These are phyloP conservation scores for Dolichotis patagonum DNA, from an alignment of 2,113 vertebrate species.

Conservation along the genomic window DNA sequence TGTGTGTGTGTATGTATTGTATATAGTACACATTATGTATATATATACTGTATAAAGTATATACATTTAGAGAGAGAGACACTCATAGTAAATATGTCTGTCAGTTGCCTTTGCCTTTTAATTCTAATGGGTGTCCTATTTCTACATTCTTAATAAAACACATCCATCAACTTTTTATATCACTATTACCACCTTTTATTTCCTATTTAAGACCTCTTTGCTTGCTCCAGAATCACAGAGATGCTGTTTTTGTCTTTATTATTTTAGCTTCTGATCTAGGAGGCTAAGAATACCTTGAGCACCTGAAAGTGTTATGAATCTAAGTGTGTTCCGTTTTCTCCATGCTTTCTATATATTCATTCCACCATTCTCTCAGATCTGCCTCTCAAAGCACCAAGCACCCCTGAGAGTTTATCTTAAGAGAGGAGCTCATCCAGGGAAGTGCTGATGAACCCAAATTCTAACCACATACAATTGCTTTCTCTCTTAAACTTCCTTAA, in stretches of 20 bases:
- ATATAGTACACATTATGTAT: neutral
- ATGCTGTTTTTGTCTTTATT: constrained; percentile 33
- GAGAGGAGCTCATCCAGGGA: neutral
- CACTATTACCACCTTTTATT: neutral
- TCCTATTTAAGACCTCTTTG: constrained; percentile 27
- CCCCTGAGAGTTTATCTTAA: neutral
- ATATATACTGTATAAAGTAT: neutral
- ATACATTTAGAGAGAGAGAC: neutral
- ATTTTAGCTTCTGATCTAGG: constrained; percentile 8
- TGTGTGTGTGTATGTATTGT: neutral
- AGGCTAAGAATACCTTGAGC: neutral
- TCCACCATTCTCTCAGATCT: neutral
- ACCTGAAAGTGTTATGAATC: neutral
- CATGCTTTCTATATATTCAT: neutral
- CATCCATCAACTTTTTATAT: constrained; percentile 9
- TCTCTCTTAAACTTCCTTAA: neutral
- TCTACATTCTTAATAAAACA: neutral
- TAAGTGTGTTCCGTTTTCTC: neutral
- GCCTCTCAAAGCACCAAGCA: neutral
- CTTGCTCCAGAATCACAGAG: neutral
- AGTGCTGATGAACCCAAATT: neutral
- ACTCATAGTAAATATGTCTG: neutral
- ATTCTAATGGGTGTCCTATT: neutral
- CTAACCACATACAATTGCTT: constrained; percentile 15
- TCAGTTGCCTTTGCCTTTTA: neutral